Evolutionary conservation across 2,888 invertebrate genomes (phyloP), one percentile per base, ranked within the genome.

Genomic region (Lithophane semibrunnea): DNA sequence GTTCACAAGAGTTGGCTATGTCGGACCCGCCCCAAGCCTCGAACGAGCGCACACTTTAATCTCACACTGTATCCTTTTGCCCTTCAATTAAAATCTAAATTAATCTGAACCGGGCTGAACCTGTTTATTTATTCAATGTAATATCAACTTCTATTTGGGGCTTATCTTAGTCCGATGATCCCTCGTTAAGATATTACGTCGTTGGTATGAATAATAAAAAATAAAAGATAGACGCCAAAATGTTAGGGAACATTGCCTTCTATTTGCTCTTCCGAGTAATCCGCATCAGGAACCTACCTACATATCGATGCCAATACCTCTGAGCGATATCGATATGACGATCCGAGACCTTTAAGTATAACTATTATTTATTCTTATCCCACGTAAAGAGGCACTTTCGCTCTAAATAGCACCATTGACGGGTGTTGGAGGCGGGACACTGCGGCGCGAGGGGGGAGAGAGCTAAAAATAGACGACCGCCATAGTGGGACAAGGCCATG

Each of bases 401-500:
- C 94, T 93, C 89, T 94, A 94, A 96, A 96, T 96, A 95, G 95
- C 92, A 89, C 91, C 94, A 94, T 94, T 94, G 94, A 94, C 92
- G 92, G 92, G 90, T 84, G 89, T 77, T 84, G 85, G 86, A 86
- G 88, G 88, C 86, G 88, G 85, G 87, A 89, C 86, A 89, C 84
- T 52, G 88, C 80, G 88, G 82, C 78, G 83, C 88, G 90, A 89
- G 89, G 91, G 88, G 89, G 88, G 91, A 88, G 88, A 86, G 90
- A 74, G 90, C 95, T 95, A 96, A 92, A 96, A 92, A 95, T 96
- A 96, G 95, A 92, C 94, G 94, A 91, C 94, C 94, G 93, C 90
- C 93, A 91, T 89, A 94, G 92, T 95, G 83, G 95, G 94, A 90
- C 96, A 96, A 96, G 95, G 96, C 94, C 95, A 88, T 87, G 91